Evolutionary conservation across 2,113 vertebrate genomes (phyloP).

Genomic region (Mesoclemmys tuberculata): DNA sequence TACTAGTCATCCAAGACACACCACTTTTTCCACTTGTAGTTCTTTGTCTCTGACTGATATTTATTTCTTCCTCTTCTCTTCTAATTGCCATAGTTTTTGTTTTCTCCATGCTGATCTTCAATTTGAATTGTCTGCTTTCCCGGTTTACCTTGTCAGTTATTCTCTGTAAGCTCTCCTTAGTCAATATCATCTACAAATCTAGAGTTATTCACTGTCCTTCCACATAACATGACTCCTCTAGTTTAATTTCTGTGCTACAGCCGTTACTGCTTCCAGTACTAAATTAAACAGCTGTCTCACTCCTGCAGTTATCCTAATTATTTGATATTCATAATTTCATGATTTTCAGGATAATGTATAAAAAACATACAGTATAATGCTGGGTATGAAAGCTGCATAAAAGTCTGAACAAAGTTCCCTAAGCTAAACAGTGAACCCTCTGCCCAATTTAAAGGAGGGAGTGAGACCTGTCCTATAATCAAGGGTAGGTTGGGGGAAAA

Average conservation of each 20-base stretch:
- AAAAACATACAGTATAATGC: neutral
- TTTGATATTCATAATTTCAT: neutral
- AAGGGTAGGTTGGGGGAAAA: neutral
- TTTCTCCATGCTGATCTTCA: neutral
- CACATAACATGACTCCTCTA: neutral
- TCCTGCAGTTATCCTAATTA: neutral
- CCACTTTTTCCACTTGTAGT: neutral
- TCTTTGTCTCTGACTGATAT: neutral
- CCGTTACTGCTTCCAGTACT: neutral
- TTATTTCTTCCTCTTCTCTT: neutral
- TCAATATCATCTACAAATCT: neutral
- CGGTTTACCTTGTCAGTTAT: neutral
- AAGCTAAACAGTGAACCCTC: neutral
- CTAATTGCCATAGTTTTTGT: neutral
- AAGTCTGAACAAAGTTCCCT: neutral
- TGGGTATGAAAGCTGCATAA: neutral
- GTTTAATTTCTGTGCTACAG: neutral
- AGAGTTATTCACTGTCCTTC: neutral
- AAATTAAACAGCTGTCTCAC: neutral
- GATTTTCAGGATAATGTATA: neutral
- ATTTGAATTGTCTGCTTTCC: neutral
- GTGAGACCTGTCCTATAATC: neutral
- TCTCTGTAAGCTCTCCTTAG: neutral
- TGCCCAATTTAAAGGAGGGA: neutral
- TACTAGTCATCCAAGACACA: neutral